These are phyloP conservation scores for Danaus plexippus DNA, from an alignment of 1,140 invertebrate species.

Conservation along the genomic window DNA sequence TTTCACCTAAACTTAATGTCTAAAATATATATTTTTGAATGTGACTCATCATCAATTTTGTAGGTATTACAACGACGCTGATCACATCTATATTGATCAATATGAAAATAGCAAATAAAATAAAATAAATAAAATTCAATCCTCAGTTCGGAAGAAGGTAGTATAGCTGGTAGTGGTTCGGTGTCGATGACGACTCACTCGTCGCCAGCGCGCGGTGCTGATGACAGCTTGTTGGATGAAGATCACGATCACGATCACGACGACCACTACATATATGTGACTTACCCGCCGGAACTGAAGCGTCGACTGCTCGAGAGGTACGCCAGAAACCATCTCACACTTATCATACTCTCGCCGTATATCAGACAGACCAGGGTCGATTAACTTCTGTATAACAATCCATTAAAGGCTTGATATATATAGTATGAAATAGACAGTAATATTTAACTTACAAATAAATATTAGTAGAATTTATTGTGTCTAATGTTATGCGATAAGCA, in stretches of 20 bases:
- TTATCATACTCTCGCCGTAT: conserved; percentile 49
- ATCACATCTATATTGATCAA: too few species aligned
- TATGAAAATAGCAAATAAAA: too few species aligned
- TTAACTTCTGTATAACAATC: conserved; percentile 14
- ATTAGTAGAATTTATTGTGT: too few species aligned
- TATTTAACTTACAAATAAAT: too few species aligned
- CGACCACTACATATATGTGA: conserved; percentile 88
- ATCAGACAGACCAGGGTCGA: conserved; percentile 51
- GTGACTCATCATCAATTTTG: too few species aligned
- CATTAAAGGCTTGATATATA: too few species aligned
- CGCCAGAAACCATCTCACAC: conserved; percentile 55
- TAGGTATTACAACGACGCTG: too few species aligned
- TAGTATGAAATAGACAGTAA: too few species aligned
- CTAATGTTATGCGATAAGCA: too few species aligned
- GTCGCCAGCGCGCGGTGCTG: conserved; percentile 70
- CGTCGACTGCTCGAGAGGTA: conserved; percentile 85
- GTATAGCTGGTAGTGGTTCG: conserved; percentile 74
- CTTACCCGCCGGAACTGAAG: conserved; percentile 87
- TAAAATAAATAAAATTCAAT: neutral
- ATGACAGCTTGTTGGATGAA: conserved; percentile 46
- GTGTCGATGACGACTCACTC: conserved; percentile 76
- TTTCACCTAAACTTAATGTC: conserved; percentile 25
- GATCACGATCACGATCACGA: conserved; percentile 64
- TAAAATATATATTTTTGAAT: too few species aligned
- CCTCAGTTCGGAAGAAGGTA: conserved; percentile 75